phyloP scores from a whole-genome alignment of 2,797 vertebrate species.

The Parambassis ranga region DNA sequence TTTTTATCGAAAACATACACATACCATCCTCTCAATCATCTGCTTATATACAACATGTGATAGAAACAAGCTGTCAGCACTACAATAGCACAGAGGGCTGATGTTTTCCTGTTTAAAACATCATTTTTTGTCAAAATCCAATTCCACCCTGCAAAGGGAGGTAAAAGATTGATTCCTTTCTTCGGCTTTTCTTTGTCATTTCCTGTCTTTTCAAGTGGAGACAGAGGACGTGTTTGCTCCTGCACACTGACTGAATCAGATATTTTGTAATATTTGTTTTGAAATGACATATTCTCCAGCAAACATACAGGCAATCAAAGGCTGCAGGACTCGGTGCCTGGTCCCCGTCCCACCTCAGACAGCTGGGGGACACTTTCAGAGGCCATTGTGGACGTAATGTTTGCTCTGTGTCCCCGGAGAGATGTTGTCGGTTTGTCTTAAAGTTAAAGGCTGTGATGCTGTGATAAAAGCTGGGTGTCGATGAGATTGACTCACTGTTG shows the following conservation, averaged over 20 bases:
- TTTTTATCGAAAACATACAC: background rate
- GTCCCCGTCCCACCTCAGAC: slow-evolving; percentile 1
- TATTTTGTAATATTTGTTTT: slow-evolving; percentile 53
- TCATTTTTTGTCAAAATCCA: slow-evolving; percentile 54
- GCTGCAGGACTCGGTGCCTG: background rate
- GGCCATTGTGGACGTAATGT: no score
- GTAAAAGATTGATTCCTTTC: slow-evolving; percentile 54
- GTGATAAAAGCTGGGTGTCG: no score
- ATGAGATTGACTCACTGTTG: no score
- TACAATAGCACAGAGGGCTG: background rate
- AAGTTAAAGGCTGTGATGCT: no score
- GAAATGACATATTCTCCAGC: slow-evolving; percentile 33
- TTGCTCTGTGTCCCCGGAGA: no score
- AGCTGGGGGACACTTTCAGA: background rate
- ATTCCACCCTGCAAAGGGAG: slow-evolving; percentile 48
- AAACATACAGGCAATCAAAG: slow-evolving; percentile 24
- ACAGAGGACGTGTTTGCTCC: slow-evolving; percentile 27
- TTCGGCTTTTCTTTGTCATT: slow-evolving; percentile 34
- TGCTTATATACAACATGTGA: background rate
- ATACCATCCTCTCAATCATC: background rate
- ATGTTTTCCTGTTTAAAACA: slow-evolving; percentile 27
- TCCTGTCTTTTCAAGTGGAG: slow-evolving; percentile 38
- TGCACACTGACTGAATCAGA: slow-evolving; percentile 29
- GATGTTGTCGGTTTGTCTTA: no score
- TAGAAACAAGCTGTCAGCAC: background rate